Evolutionary conservation across 2,113 vertebrate genomes (phyloP), one percentile per base, ranked within the genome.

Genomic region (Pomatorhinus ruficollis): DNA sequence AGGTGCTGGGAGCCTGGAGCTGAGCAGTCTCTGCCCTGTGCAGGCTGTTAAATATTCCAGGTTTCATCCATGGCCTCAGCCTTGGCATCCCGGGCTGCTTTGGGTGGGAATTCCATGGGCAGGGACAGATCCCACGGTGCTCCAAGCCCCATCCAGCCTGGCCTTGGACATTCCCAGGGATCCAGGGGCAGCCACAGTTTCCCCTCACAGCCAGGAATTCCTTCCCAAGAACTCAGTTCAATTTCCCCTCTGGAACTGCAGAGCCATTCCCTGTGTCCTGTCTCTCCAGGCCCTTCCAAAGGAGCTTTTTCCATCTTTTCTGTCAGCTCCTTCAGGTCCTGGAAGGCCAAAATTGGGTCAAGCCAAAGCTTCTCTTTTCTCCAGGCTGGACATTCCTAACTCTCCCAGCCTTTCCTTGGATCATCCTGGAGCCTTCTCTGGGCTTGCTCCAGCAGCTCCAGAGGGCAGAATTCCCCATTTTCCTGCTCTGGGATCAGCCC

Each of bases 31-130:
- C 57, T 9, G 45, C 35, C 40, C 4, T 3, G 10, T 4, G 54
- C 17, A 11, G 12, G 1, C 1, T 27, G n/a, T 28, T 12, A 7
- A 9, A 11, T 3, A 28, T 56, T 74, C 49, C 69, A 4, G 0
- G 20, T 14, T 40, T 24, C 31, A 15, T 56, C 19, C 15, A 1
- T 1, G 12, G 42, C 42, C 42, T 42, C 42, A 42, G 42, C 42
- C 42, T 42, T 42, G 42, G 66, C 57, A 81, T 74, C 4, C 30
- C 0, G 11, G 75, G 35, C 21, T 35, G 44, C 2, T 57, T 19
- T 6, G 33, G 33, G 33, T 21, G 19, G 68, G 68, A 33, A 84
- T 74, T 39, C 82, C 49, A 8, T 0, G 14, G 17, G 3, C 33
- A 30, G 31, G 35, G 35, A 35, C 13, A 22, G 25, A 45, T 65